These are phyloP conservation scores for Apogon talboti DNA, from an alignment of 2,797 vertebrate genomes.

Conservation along the genomic window DNA sequence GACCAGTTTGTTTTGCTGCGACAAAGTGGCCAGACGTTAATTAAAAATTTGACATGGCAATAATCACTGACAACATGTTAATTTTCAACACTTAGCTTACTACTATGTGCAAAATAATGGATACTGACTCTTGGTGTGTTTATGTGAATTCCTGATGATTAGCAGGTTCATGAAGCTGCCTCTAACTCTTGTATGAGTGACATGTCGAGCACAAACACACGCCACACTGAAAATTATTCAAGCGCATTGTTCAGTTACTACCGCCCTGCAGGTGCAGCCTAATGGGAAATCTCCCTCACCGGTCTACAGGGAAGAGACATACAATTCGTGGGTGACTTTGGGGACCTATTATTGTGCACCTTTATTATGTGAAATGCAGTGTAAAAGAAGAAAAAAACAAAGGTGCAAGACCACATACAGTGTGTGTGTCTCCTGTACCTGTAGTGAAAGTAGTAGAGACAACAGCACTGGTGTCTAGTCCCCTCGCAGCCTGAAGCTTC, in stretches of 20 bases:
- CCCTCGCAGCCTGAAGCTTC: constrained; percentile 91
- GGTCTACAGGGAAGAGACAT: constrained; percentile 8
- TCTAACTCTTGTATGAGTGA: constrained; percentile 21
- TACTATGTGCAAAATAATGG: constrained; percentile 1
- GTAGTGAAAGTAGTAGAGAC: constrained; percentile 91
- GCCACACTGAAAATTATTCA: constrained; percentile 24
- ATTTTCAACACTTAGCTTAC: not conserved
- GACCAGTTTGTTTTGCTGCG: not conserved
- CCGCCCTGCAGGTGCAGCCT: constrained; percentile 41
- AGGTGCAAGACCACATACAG: constrained; percentile 18
- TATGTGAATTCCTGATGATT: constrained; percentile 13
- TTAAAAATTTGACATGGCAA: not conserved
- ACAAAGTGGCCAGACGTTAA: not conserved
- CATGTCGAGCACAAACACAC: constrained; percentile 8
- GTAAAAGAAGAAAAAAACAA: not conserved
- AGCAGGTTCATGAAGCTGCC: constrained; percentile 6
- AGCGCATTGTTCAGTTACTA: constrained; percentile 25
- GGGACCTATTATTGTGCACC: constrained; percentile 38
- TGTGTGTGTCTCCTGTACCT: constrained; percentile 78
- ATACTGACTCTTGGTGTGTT: constrained; percentile 13
- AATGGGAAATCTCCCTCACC: constrained; percentile 34
- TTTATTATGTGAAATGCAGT: constrained; percentile 38
- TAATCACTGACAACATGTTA: not conserved
- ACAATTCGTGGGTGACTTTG: constrained; percentile 25
- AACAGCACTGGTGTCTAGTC: constrained; percentile 86